These are phyloP conservation scores for Campoletis sonorensis DNA, from an alignment of 1,140 invertebrate genomes.

Conservation along the genomic window DNA sequence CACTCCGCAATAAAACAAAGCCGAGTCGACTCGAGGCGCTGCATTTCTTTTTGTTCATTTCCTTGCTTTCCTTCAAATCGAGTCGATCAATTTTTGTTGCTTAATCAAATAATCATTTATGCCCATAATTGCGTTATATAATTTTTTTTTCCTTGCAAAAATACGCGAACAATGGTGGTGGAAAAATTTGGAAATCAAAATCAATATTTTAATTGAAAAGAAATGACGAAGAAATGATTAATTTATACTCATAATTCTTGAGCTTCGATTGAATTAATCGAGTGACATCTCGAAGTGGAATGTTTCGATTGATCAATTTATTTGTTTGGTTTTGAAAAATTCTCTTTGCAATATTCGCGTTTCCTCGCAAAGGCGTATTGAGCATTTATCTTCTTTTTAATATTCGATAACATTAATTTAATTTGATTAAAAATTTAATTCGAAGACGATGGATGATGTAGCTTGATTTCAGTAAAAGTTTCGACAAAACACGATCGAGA, in stretches of 20 bases:
- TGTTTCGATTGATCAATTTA: neutral
- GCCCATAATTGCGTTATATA: neutral
- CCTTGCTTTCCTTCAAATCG: neutral
- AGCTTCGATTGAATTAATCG: no score
- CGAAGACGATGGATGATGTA: constrained; percentile 18
- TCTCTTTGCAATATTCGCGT: no score
- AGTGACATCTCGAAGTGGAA: no score
- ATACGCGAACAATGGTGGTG: neutral
- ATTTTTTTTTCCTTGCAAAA: neutral
- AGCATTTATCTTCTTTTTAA: constrained; percentile 8
- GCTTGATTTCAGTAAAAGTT: constrained; percentile 14
- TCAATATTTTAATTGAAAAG: neutral
- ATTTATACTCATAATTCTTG: no score
- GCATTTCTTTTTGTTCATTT: neutral
- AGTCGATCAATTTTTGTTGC: neutral
- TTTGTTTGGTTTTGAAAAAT: neutral
- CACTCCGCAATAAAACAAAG: neutral
- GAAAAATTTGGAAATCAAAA: neutral
- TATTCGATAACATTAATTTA: constrained; percentile 1
- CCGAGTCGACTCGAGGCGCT: neutral
- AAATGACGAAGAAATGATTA: neutral
- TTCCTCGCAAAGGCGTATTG: neutral
- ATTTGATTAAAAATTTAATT: neutral
- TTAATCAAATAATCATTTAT: neutral
- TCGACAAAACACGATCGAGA: constrained; percentile 16